Evolutionary conservation across 2,797 vertebrate genomes (phyloP), one percentile per base, ranked within the genome.

Genomic region (Trachops cirrhosus): DNA sequence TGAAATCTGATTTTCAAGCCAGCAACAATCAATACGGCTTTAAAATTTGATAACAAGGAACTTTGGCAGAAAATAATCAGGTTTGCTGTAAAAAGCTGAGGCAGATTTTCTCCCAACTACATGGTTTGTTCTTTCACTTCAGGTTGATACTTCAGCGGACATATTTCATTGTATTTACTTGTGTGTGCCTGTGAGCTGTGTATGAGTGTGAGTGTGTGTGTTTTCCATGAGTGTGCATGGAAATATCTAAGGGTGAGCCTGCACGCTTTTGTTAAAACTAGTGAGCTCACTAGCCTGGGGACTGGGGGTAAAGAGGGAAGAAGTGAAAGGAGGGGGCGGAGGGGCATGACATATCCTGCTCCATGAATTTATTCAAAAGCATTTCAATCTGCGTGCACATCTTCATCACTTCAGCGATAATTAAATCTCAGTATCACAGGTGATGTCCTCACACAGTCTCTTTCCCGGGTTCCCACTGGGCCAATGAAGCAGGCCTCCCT

Each of bases 381-480:
- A 97, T 98, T 98, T 98, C 98, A 98, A 96, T 98, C 98, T 98
- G 98, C 46, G 96, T 96, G 98, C 98, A 98, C 98, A 98, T 99
- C 98, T 99, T 98, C 98, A 98, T 98, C 99, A 98, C 97, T 98
- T 97, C 97, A 98, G 98, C 96, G 98, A 98, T 99, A 99, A 99
- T 99, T 99, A 99, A 98, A 98, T 99, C 98, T 98, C 97, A 87
- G 98, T 98, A 98, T 98, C 98, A 98, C 98, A 98, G 98, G 98
- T 98, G 98, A 99, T 99, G 99, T 98, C 98, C 99, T 98, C 98
- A 92, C 97, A 97, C 97, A 98, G 98, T 98, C 97, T 98, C 98
- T 98, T 97, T 98, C 98, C 98, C 74, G 95, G 97, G 98, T 95
- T 99, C 98, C 99, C 99, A 98, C 98, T 97, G 98, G 99, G 98